phyloP scores from a whole-genome alignment of 2,888 invertebrate species.

The Dryobotodes eremita region DNA sequence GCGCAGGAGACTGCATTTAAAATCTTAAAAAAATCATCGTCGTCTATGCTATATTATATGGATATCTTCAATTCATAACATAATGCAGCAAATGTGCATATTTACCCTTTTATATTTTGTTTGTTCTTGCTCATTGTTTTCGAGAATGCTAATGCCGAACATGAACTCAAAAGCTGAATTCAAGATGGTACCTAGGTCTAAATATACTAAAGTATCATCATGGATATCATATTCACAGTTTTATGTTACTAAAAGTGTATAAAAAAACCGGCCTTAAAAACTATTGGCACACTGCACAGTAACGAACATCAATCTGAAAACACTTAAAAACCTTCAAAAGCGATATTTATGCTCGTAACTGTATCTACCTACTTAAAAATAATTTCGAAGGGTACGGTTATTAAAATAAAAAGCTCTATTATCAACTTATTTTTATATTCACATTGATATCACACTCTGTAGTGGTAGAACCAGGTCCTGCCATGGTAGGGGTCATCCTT shows the following conservation, averaged over 20 bases:
- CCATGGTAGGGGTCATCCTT: constrained; percentile 78
- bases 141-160: not conserved
- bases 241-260: not conserved
- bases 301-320: not conserved
- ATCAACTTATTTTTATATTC: constrained; percentile 14
- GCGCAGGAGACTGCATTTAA: not conserved
- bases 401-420: not conserved
- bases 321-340: not conserved
- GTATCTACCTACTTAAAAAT: not conserved
- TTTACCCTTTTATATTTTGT: too few species aligned
- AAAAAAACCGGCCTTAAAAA: not conserved
- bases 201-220: not conserved
- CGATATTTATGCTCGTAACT: not conserved
- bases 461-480: constrained; percentile 81
- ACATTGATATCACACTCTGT: constrained; percentile 69
- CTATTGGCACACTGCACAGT: not conserved
- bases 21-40: not conserved
- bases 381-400: not conserved
- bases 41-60: too few species aligned
- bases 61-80: not conserved
- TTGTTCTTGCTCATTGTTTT: not conserved
- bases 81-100: not conserved
- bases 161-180: not conserved
- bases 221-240: not conserved
- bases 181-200: not conserved